Evolutionary conservation across 1,140 invertebrate species (phyloP).

Genomic region (Aplysia californica): DNA sequence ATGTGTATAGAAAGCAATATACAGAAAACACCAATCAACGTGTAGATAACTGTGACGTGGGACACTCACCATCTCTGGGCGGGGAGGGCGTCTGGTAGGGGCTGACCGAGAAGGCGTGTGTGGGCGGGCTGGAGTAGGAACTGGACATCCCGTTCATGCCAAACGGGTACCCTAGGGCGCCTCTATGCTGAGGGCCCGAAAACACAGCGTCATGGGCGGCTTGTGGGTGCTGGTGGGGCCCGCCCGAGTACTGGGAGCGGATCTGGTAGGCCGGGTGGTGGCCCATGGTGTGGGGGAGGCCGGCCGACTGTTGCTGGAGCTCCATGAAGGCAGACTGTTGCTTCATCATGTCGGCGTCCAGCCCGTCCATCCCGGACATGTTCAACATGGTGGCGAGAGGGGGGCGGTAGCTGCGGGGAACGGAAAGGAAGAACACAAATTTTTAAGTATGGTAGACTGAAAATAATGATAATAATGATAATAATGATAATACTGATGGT

Average conservation of each 20-base stretch:
- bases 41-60: too few species aligned
- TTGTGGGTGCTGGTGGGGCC: constrained; percentile 13
- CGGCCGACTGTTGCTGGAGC: constrained; percentile 21
- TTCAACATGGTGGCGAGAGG: constrained; percentile 29
- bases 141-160: constrained; percentile 23
- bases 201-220: constrained; percentile 22
- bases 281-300: constrained; percentile 10
- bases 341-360: constrained; percentile 26
- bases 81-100: constrained; percentile 29
- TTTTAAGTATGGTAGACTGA: too few species aligned
- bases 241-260: constrained; percentile 16
- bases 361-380: constrained; percentile 20
- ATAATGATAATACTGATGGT: too few species aligned
- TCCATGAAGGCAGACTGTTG: constrained; percentile 32
- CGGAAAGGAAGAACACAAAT: not conserved
- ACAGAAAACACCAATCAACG: too few species aligned
- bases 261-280: constrained; percentile 31
- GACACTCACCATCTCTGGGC: constrained; percentile 15
- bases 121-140: not conserved
- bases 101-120: constrained; percentile 26
- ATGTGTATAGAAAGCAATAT: too few species aligned
- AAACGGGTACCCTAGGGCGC: constrained; percentile 17
- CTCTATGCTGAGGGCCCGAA: constrained; percentile 12
- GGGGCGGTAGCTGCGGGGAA: constrained; percentile 15
- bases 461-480: too few species aligned